Evolutionary conservation across 2,888 invertebrate genomes (phyloP).

Genomic region (Drosophila subquinaria): DNA sequence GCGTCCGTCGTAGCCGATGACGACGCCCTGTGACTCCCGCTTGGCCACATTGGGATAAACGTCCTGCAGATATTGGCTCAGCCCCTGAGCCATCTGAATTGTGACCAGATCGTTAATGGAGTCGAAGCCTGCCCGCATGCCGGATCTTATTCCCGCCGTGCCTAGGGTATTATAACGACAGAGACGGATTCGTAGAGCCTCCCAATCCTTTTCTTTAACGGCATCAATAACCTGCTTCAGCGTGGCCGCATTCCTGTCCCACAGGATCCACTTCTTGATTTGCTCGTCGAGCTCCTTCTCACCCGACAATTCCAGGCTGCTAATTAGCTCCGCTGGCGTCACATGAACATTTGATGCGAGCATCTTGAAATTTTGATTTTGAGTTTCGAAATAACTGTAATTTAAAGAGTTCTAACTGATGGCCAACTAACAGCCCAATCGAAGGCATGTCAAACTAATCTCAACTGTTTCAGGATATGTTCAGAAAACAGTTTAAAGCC

Average conservation of each 20-base stretch:
- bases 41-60: constrained; percentile 86
- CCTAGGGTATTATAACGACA: constrained; percentile 92
- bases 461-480: neutral
- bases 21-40: constrained; percentile 89
- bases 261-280: constrained; percentile 90
- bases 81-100: constrained; percentile 96
- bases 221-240: constrained; percentile 88
- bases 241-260: constrained; percentile 91
- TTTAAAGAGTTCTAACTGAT: neutral
- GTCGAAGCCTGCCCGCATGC: constrained; percentile 96
- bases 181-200: constrained; percentile 88
- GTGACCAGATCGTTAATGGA: constrained; percentile 99
- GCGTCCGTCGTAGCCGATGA: constrained; percentile 96
- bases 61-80: constrained; percentile 90
- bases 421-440: neutral
- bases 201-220: constrained; percentile 87
- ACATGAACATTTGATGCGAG: constrained; percentile 6
- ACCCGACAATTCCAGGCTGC: constrained; percentile 56
- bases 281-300: constrained; percentile 88
- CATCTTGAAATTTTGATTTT: constrained; percentile 45
- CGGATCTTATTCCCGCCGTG: constrained; percentile 96
- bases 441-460: neutral
- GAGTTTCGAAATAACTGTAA: constrained; percentile 1
- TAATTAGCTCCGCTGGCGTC: constrained; percentile 52
- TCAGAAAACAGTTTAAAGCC: constrained; percentile 7